Evolutionary conservation across 1,140 invertebrate genomes (phyloP).

Genomic region (Euborellia annulipes): DNA sequence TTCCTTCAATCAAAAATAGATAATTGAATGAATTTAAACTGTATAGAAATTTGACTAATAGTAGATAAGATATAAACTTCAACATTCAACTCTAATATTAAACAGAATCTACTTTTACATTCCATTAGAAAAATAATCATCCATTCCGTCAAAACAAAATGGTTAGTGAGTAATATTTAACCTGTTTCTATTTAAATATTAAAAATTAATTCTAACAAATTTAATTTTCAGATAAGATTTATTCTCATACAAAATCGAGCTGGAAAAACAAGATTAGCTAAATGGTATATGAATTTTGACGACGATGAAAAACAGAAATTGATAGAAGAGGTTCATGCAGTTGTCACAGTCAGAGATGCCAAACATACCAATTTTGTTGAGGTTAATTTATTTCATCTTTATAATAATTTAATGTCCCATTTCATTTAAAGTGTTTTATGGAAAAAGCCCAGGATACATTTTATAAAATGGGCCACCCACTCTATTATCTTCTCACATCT

Average conservation of each 20-base stretch:
- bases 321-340: constrained; percentile 98
- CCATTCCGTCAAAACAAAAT: too few relatives aligned
- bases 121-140: too few relatives aligned
- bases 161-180: too few relatives aligned
- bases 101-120: too few relatives aligned
- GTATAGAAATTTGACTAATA: too few relatives aligned
- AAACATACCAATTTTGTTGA: constrained; percentile 99
- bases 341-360: constrained; percentile 96
- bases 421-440: not conserved
- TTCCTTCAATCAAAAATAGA: too few relatives aligned
- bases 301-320: constrained; percentile 99
- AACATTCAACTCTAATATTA: too few relatives aligned
- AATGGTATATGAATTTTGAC: constrained; percentile 99
- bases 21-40: too few relatives aligned
- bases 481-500: too few relatives aligned
- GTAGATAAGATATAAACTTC: too few relatives aligned
- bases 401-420: constrained; percentile 2
- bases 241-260: constrained; percentile 99
- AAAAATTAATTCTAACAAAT: constrained; percentile 1
- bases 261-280: constrained; percentile 94
- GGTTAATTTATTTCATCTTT: constrained; percentile 41
- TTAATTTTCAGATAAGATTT: constrained; percentile 92
- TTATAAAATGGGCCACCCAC: too few relatives aligned
- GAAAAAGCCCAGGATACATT: too few relatives aligned
- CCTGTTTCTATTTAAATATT: not conserved